These are phyloP conservation scores for Trematomus loennbergii DNA, from an alignment of 2,113 vertebrate genomes.

Conservation along the genomic window DNA sequence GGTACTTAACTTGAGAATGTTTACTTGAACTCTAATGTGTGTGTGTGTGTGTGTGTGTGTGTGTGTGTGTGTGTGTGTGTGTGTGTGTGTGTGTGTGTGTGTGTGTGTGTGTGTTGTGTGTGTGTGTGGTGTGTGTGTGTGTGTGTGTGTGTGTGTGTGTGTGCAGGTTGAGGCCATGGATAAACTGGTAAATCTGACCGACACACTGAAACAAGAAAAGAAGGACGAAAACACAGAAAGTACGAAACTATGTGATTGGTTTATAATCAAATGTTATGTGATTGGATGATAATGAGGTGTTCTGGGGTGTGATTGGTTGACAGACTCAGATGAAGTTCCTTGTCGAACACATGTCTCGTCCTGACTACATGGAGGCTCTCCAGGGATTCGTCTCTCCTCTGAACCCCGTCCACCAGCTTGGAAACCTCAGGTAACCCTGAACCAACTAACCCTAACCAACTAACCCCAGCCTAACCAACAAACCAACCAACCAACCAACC, in stretches of 20 bases:
- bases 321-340: conserved; percentile 89
- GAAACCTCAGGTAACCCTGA: conserved; percentile 80
- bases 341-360: conserved; percentile 87
- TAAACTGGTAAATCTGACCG: conserved; percentile 85
- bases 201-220: conserved; percentile 86
- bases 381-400: conserved; percentile 86
- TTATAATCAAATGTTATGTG: background rate
- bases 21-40: no score
- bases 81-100: conserved; percentile 40
- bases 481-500: background rate
- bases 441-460: background rate
- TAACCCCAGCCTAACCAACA: background rate
- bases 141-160: conserved; percentile 55
- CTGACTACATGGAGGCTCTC: conserved; percentile 87
- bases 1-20: no score
- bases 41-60: no score
- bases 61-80: background rate
- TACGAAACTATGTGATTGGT: conserved; percentile 34
- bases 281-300: conserved; percentile 16
- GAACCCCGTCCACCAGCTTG: conserved; percentile 86
- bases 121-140: background rate
- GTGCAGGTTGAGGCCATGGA: conserved; percentile 86
- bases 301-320: conserved; percentile 56
- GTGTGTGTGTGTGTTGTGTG: no score
- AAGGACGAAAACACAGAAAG: conserved; percentile 87